A percentile compares a stretch with the other conserved stretches of the same genome.
Evolutionary conservation across 1,140 invertebrate genomes (phyloP).

Genomic region (Drosophila kanapiae): DNA sequence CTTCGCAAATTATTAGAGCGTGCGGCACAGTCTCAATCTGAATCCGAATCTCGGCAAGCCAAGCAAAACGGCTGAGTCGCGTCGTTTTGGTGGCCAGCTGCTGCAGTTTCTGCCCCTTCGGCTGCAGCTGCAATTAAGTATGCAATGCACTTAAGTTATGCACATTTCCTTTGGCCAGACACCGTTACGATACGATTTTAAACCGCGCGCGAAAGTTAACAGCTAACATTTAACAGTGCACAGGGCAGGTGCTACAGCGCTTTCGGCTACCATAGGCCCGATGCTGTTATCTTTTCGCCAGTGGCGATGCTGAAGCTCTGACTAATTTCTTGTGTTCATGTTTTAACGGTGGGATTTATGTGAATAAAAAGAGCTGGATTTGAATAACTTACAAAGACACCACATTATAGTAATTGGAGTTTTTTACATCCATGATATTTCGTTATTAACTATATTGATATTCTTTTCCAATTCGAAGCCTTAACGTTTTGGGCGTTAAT

Average conservation of each 20-base stretch:
- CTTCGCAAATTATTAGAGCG: slow-evolving; percentile 57
- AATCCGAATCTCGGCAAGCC: slow-evolving; percentile 59
- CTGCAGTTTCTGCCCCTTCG: slow-evolving; percentile 16
- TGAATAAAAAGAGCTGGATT: too few relatives aligned
- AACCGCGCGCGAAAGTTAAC: slow-evolving; percentile 68
- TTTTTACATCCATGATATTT: neutral
- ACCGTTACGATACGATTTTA: slow-evolving; percentile 68
- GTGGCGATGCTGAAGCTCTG: neutral
- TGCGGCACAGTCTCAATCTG: slow-evolving; percentile 37
- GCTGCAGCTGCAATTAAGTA: slow-evolving; percentile 64
- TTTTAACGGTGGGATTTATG: too few relatives aligned
- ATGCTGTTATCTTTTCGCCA: slow-evolving; percentile 5
- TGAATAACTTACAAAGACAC: too few relatives aligned
- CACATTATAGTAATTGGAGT: too few relatives aligned
- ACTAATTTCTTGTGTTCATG: too few relatives aligned
- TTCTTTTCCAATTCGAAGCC: too few relatives aligned
- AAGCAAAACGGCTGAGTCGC: slow-evolving; percentile 71
- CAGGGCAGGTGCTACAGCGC: neutral
- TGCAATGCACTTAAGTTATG: slow-evolving; percentile 80
- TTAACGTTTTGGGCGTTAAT: too few relatives aligned
- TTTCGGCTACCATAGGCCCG: slow-evolving; percentile 14
- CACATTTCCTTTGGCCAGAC: slow-evolving; percentile 78
- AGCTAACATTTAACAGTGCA: slow-evolving; percentile 9
- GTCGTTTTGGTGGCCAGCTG: slow-evolving; percentile 51
- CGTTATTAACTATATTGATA: too few relatives aligned